phyloP scores from a whole-genome alignment of 2,797 vertebrate genomes.

The Poecilia gillii region DNA sequence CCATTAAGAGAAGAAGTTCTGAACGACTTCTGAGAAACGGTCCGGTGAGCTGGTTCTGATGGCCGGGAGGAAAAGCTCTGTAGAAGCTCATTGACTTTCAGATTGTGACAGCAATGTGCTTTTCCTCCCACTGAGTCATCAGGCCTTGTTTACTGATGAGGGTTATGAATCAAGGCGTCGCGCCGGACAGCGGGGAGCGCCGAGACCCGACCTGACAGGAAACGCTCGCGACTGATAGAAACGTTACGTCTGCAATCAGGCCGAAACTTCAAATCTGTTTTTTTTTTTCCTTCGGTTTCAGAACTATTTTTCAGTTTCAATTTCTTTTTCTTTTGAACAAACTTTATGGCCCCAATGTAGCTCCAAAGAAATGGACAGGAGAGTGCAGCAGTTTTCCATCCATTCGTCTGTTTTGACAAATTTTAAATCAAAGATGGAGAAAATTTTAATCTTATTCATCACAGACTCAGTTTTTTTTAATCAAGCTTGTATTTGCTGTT shows the following conservation, averaged over 20 bases:
- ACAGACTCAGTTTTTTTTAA: neutral
- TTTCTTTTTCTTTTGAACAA: no score
- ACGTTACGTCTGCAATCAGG: constrained; percentile 4
- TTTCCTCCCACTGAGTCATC: constrained; percentile 66
- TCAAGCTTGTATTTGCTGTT: neutral
- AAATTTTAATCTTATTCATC: neutral
- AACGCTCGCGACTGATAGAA: constrained; percentile 22
- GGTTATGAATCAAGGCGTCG: constrained; percentile 70
- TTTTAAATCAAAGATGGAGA: neutral
- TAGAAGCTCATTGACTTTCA: constrained; percentile 75
- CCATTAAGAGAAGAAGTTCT: neutral
- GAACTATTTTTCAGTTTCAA: no score
- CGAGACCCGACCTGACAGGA: constrained; percentile 45
- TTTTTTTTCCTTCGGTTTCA: no score
- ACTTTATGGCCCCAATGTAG: no score
- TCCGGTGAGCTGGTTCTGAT: constrained; percentile 32
- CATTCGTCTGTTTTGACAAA: no score
- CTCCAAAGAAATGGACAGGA: no score
- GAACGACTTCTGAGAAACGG: no score
- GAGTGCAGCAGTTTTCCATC: no score
- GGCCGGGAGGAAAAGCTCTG: constrained; percentile 38
- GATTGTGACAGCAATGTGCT: constrained; percentile 65
- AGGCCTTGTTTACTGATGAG: constrained; percentile 72
- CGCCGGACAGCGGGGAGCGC: constrained; percentile 46
- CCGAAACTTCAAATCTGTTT: neutral